Evolutionary conservation across 1,140 invertebrate genomes (phyloP), one percentile per base, ranked within the genome.

Genomic region (Leucophenga varia): DNA sequence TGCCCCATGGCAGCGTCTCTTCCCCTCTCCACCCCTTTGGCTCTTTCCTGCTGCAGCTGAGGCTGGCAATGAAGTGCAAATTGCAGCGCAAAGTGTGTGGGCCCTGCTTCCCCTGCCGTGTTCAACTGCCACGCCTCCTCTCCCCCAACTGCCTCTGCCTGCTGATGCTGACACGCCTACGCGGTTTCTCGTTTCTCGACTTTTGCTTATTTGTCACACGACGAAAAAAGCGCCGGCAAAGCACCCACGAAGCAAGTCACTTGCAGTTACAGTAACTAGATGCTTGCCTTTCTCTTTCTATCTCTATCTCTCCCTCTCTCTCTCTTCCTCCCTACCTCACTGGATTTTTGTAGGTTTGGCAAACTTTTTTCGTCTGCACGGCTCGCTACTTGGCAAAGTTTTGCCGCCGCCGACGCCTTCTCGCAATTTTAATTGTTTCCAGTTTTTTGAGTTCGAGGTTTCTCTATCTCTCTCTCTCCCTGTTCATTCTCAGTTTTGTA

Each of bases 21-120:
- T 9, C 19, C 35, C 12, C 6, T n/a, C 9, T 9, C 34, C 6
- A n/a, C 5, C 1, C 10, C 7, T 9, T n/a, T 21, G 5, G n/a
- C n/a, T n/a, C n/a, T n/a, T n/a, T n/a, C n/a, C n/a, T n/a, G n/a
- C n/a, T n/a, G n/a, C n/a, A 18, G 43, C 54, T 51, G 61, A 32
- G n/a, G n/a, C n/a, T 56, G 59, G 61, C 61, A 65, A 65, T 65
- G 61, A 65, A 67, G 61, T 65, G 61, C 59, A 65, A 65, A 65
- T 65, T 65, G 61, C 63, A 65, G 59, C 48, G 55, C 28, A 65
- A 64, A 65, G 61, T 64, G 61, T 64, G 56, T 50, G 46, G 43
- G n/a, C n/a, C n/a, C n/a, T n/a, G n/a, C n/a, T n/a, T n/a, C n/a
- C n/a, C n/a, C 22, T 51, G 49, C 43, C 52, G 40, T 50, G 32